Conservation (phyloP, 2,797 vertebrate genomes). For the Cetoscarus ocellatus region DNA sequence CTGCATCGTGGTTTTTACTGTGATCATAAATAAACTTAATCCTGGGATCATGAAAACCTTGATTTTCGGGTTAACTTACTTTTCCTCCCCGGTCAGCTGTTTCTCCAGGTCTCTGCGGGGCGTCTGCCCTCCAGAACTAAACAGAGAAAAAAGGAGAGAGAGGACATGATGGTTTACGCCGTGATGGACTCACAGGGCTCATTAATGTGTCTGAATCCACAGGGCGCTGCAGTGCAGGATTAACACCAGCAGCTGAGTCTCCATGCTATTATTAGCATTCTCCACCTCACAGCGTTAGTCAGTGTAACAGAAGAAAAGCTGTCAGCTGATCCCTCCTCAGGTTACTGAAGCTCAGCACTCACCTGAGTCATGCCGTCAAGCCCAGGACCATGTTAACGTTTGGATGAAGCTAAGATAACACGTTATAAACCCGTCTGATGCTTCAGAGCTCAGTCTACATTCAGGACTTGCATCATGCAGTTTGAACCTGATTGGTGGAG, state of each 20-base stretch:
- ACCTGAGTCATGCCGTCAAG: no score
- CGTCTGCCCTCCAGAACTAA: slow-evolving; percentile 95
- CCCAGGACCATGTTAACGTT: no score
- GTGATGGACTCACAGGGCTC: neutral
- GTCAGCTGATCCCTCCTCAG: neutral
- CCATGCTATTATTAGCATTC: slow-evolving; percentile 53
- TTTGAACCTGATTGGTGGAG: slow-evolving; percentile 81
- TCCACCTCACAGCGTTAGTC: slow-evolving; percentile 53
- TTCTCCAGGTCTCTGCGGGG: slow-evolving; percentile 97
- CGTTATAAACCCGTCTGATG: no score
- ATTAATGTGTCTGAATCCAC: neutral
- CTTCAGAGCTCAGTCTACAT: neutral
- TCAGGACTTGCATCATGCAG: slow-evolving; percentile 63
- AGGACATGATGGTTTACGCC: neutral
- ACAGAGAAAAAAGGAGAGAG: slow-evolving; percentile 3
- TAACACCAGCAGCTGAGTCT: neutral
- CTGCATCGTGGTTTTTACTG: no score
- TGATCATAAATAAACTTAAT: no score
- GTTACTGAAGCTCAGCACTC: neutral
- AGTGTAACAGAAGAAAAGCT: neutral
- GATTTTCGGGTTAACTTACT: slow-evolving; percentile 82
- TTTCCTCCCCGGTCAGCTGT: slow-evolving; percentile 97
- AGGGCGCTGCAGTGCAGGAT: neutral
- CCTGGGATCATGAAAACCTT: no score
- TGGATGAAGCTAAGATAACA: no score